Percentiles rank a stretch among this genome's conserved stretches.
phyloP scores from a whole-genome alignment of 2,113 vertebrate species.

The Thamnaconus septentrionalis region DNA sequence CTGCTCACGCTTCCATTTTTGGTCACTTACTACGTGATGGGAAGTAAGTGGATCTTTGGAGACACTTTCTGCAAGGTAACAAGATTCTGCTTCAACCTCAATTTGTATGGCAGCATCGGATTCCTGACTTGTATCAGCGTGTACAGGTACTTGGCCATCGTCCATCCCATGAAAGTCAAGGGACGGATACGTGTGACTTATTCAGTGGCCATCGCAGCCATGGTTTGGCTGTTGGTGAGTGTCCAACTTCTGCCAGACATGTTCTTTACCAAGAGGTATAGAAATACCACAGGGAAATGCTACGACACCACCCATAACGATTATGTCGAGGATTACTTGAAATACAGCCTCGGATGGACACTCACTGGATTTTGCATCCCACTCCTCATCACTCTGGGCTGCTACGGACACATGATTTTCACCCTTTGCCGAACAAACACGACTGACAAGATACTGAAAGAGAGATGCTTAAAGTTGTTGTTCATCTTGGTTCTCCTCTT shows the following conservation, averaged over 20 bases:
- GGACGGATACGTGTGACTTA: slow-evolving; percentile 64
- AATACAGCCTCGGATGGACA: slow-evolving; percentile 69
- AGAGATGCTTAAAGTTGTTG: slow-evolving; percentile 71
- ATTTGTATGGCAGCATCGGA: slow-evolving; percentile 82
- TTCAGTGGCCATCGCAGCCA: slow-evolving; percentile 27
- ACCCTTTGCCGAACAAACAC: slow-evolving; percentile 62
- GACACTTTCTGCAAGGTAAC: slow-evolving; percentile 74
- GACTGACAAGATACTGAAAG: slow-evolving; percentile 58
- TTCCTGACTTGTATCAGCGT: slow-evolving; percentile 85
- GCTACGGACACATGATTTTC: slow-evolving; percentile 76
- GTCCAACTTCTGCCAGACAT: slow-evolving; percentile 73
- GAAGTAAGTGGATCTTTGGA: slow-evolving; percentile 76
- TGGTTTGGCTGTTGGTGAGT: slow-evolving; percentile 75
- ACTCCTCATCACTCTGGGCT: slow-evolving; percentile 74
- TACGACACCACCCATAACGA: slow-evolving; percentile 45
- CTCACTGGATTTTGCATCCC: slow-evolving; percentile 76
- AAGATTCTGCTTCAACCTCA: slow-evolving; percentile 79
- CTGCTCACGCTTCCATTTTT: slow-evolving; percentile 80
- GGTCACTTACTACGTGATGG: slow-evolving; percentile 67
- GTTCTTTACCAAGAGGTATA: slow-evolving; percentile 61
- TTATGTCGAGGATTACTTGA: slow-evolving; percentile 55
- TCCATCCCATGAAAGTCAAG: slow-evolving; percentile 74
- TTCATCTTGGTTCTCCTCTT: slow-evolving; percentile 78
- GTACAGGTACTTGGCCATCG: slow-evolving; percentile 83
- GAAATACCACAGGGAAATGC: background rate